Evolutionary conservation across 2,113 vertebrate species (phyloP).

Genomic region (Lepisosteus oculatus): DNA sequence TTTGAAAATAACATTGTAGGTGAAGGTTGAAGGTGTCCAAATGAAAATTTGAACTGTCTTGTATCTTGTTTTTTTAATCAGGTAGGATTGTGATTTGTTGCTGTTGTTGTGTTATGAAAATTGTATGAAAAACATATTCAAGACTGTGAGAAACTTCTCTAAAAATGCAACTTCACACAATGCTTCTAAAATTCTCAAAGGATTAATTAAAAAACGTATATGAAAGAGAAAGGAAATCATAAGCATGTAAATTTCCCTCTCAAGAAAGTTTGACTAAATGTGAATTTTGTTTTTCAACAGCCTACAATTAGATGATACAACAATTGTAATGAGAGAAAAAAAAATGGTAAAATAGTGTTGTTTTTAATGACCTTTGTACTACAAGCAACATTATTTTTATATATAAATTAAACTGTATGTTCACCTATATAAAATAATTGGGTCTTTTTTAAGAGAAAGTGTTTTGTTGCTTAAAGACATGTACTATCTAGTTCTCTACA

Average conservation of each 20-base stretch:
- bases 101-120: too few relatives aligned
- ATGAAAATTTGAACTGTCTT: too few relatives aligned
- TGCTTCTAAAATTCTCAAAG: conserved; percentile 25
- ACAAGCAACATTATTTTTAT: background rate
- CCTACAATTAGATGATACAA: conserved; percentile 11
- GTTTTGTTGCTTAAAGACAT: conserved; percentile 35
- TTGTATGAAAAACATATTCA: too few relatives aligned
- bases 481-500: conserved; percentile 33
- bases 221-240: conserved; percentile 17
- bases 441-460: conserved; percentile 33
- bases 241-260: conserved; percentile 36
- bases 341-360: conserved; percentile 8
- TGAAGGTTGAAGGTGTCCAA: too few relatives aligned
- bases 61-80: too few relatives aligned
- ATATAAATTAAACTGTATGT: conserved; percentile 3
- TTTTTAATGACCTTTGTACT: background rate
- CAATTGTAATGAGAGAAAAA: conserved; percentile 29
- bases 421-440: conserved; percentile 17
- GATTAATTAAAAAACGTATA: conserved; percentile 35
- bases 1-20: too few relatives aligned
- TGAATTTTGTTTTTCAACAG: conserved; percentile 43
- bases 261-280: conserved; percentile 38
- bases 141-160: too few relatives aligned
- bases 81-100: too few relatives aligned
- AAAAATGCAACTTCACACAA: too few relatives aligned